Base-by-base conservation (phyloP, 2,888 invertebrate species). In the Polydrusus pterygomalis region DNA sequence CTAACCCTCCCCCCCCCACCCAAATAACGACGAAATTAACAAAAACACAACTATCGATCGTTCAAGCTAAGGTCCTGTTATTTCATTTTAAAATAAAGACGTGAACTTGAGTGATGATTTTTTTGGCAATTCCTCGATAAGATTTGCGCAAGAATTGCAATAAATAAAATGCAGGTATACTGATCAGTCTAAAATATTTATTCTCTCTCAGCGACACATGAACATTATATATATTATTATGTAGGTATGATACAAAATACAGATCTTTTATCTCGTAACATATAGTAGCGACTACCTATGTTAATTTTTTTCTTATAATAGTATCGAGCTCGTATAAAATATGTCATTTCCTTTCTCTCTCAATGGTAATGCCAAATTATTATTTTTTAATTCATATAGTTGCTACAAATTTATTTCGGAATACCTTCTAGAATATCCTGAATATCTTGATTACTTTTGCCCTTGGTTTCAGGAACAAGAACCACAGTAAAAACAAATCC, bases 391-490 rank as follows among this genome's bases (percentile, higher is more conserved):
- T 10, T 60, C 38, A 38, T 9, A 60, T 9, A 60, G 17, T 40
- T 15, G 15, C 34, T 34, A 15, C 15, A 17, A 38, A 18, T 11
- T 60, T 60, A 71, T 49, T 65, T 74, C 15, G 49, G 38, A 25
- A 58, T 56, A 10, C 58, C 69, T 34, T 49, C 56, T 34, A 79
- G 43, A 13, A 79, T 63, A 40, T 69, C 25, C 56, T 80, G 80
- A 54, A 80, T 80, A 58, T 80, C 79, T 30, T 54, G 34, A 34
- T 72, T 58, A 64, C 77, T 79, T 69, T 79, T 82, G 2, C 79
- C 80, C 71, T 80, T 81, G 2, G 81, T 82, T 74, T 82, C 81
- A 11, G 80, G 80, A 20, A 81, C 58, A 25, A 77, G 45, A 25
- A 78, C 45, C 0, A 73, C n/a, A 13, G 74, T 64, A 69, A 80